These are phyloP conservation scores for Chloromyia formosa DNA, from an alignment of 2,888 invertebrate genomes.

Conservation along the genomic window DNA sequence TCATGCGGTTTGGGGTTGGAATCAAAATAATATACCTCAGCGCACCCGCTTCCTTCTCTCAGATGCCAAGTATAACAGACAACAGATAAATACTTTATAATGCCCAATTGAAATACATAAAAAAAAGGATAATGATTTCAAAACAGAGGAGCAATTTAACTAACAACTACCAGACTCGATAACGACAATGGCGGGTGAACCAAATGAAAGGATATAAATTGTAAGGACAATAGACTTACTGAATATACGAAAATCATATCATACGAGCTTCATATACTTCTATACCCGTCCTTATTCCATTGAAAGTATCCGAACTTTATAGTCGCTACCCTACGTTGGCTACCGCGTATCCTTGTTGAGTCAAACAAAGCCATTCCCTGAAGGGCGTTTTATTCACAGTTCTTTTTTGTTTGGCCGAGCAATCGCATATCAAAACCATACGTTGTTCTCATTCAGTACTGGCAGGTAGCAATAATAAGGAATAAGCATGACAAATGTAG, in stretches of 20 bases:
- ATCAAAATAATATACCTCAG: background rate
- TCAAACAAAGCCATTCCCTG: constrained; percentile 22
- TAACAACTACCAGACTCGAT: constrained; percentile 23
- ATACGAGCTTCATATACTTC: constrained; percentile 3
- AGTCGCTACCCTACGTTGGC: constrained; percentile 29
- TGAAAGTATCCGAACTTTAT: constrained; percentile 32
- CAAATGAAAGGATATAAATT: constrained; percentile 34
- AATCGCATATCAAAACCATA: constrained; percentile 19
- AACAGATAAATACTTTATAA: constrained; percentile 42
- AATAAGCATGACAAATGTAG: constrained; percentile 33
- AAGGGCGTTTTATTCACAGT: constrained; percentile 36
- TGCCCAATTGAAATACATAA: background rate
- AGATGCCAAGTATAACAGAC: constrained; percentile 9
- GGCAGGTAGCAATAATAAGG: constrained; percentile 37
- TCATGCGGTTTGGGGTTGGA: too few relatives aligned
- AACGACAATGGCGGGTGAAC: constrained; percentile 36
- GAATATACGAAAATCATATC: constrained; percentile 29
- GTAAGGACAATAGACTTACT: constrained; percentile 29
- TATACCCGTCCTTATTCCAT: constrained; percentile 14
- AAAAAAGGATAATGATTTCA: constrained; percentile 17
- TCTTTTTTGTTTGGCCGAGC: constrained; percentile 17
- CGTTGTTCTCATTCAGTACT: constrained; percentile 7
- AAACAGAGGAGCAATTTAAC: constrained; percentile 37
- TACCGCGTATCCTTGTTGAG: constrained; percentile 36
- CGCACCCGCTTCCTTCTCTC: constrained; percentile 28